phyloP scores from a whole-genome alignment of 2,797 vertebrate genomes.

The Acipenser transmontanus region DNA sequence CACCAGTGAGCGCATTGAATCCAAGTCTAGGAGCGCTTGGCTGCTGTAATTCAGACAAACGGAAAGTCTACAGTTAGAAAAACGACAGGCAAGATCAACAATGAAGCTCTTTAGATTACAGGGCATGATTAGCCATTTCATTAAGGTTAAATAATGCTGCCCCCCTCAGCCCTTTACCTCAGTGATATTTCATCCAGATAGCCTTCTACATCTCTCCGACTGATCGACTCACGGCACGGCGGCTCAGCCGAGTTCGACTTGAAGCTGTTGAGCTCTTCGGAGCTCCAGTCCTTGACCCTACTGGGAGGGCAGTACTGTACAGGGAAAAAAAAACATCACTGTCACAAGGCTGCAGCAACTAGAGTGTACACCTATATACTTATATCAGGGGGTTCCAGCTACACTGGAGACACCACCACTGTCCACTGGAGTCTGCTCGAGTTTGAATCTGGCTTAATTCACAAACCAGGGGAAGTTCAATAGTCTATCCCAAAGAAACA shows the following conservation, averaged over 20 bases:
- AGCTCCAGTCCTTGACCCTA: slow-evolving; percentile 17
- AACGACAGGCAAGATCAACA: slow-evolving; percentile 5
- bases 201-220: slow-evolving; percentile 37
- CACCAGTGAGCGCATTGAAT: slow-evolving; percentile 24
- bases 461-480: too few species aligned
- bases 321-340: background rate
- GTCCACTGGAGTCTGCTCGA: background rate
- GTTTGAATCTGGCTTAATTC: too few species aligned
- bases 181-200: slow-evolving; percentile 10
- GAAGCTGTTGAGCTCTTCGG: slow-evolving; percentile 40
- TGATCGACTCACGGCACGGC: slow-evolving; percentile 62
- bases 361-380: background rate
- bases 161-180: background rate
- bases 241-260: slow-evolving; percentile 57
- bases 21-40: slow-evolving; percentile 33
- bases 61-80: slow-evolving; percentile 11
- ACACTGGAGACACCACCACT: background rate
- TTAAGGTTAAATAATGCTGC: background rate
- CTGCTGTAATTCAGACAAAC: slow-evolving; percentile 25
- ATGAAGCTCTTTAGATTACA: background rate
- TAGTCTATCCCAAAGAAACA: too few species aligned
- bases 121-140: too few species aligned
- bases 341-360: background rate
- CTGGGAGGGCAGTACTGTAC: slow-evolving; percentile 32
- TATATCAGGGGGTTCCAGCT: background rate